Evolutionary conservation across 2,888 invertebrate species (phyloP), one percentile per base, ranked within the genome.

Genomic region (Lottia gigantea): DNA sequence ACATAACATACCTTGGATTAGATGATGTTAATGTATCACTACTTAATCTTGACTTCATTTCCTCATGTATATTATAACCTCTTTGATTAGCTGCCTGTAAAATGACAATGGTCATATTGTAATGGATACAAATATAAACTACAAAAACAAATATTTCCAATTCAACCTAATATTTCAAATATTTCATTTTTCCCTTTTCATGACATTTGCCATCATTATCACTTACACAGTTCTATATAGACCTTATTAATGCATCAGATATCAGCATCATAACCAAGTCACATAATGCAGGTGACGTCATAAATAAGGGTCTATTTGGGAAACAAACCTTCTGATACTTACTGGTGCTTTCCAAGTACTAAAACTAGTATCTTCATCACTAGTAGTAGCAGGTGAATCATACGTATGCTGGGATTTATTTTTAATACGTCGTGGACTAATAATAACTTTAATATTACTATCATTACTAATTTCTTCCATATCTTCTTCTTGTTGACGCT

Each of bases 11-110:
- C 87, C 86, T 80, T 64, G 87, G 87, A 71, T 87, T 86, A 40
- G 87, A 87, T 26, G 84, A 85, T 11, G 81, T 84, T 40, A 87
- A 76, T 8, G 86, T 86, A 67, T 86, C 86, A 47, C 81, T 81
- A 72, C 85, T 85, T 25, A 82, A 71, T 66, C 82, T 78, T 16
- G 82, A 81, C 67, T 80, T 83, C 86, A 87, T 87, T 66, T 87
- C 87, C 61, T 85, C 85, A 64, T 85, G 83, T 68, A 85, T 86
- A 71, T 85, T 84, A 74, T 85, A 85, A 8, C 76, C 75, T 31
- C 71, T 71, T 66, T 77, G 75, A 46, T 78, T 77, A n/a, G 75
- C 77, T 25, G 79, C 79, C 85, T 85, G 76, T n/a, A 75, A 31
- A 31, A 31, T 4, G 31, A 6, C 31, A 31, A 31, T 31, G 31